These are phyloP conservation scores for Leptopilina myrica DNA, from an alignment of 2,888 invertebrate genomes.

Conservation along the genomic window DNA sequence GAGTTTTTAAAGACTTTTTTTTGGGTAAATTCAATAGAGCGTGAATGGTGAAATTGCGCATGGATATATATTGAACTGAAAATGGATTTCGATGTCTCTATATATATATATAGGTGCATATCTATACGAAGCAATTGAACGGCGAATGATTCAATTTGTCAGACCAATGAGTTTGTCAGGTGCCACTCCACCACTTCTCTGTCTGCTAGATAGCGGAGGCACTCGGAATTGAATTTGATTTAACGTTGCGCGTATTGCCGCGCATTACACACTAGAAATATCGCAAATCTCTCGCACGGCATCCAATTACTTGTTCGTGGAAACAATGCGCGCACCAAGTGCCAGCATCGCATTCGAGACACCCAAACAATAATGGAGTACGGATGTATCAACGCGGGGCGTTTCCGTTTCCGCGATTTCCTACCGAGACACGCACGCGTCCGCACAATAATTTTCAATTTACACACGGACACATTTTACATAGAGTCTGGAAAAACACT, in stretches of 20 bases:
- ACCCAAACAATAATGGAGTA: conserved; percentile 57
- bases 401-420: conserved; percentile 54
- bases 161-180: conserved; percentile 77
- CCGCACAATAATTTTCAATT: conserved; percentile 2
- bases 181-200: conserved; percentile 68
- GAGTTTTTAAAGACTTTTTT: no score
- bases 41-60: not conserved
- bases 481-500: conserved; percentile 7
- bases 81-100: conserved; percentile 58
- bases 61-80: conserved; percentile 51
- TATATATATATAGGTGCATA: conserved; percentile 56
- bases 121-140: conserved; percentile 74
- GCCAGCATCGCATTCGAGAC: conserved; percentile 51
- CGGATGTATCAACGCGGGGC: conserved; percentile 53
- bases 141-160: conserved; percentile 77
- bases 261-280: conserved; percentile 74
- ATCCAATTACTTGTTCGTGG: conserved; percentile 68
- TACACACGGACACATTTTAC: not conserved
- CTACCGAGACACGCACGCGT: conserved; percentile 43
- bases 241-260: conserved; percentile 74
- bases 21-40: not conserved
- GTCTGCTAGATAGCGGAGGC: conserved; percentile 59
- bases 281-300: conserved; percentile 71
- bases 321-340: conserved; percentile 56
- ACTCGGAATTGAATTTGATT: conserved; percentile 75